Evolutionary conservation across 1,140 invertebrate genomes (phyloP).

Genomic region (Zaprionus taronus): DNA sequence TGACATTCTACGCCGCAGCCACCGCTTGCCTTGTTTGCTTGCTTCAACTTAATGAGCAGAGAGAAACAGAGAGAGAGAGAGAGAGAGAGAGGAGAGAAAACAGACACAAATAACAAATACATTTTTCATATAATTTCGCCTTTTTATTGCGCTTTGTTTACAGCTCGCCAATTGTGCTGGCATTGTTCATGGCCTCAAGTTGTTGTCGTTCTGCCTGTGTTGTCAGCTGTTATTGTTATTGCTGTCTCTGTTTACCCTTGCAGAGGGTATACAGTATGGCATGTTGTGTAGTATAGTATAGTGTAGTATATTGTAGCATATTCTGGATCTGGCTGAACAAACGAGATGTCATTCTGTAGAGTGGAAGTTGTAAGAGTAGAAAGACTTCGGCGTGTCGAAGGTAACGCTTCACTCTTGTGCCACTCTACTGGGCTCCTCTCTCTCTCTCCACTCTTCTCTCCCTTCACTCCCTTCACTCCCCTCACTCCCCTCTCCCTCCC

Average conservation of each 20-base stretch:
- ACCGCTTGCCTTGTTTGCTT: conserved; percentile 4
- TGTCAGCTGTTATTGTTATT: neutral
- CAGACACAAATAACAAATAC: conserved; percentile 7
- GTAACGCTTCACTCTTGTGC: too few relatives aligned
- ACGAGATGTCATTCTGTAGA: too few relatives aligned
- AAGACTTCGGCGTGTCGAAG: too few relatives aligned
- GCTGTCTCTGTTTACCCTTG: neutral
- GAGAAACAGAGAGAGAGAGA: neutral
- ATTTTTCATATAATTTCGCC: conserved; percentile 21
- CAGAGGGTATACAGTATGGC: neutral
- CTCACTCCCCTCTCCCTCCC: neutral
- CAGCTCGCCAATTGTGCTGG: neutral
- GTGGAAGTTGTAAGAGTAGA: too few relatives aligned
- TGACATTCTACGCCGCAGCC: neutral
- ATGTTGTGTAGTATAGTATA: neutral
- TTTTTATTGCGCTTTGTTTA: conserved; percentile 19
- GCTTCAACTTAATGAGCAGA: neutral
- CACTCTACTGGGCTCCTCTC: too few relatives aligned
- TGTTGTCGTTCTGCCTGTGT: neutral
- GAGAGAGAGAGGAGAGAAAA: neutral
- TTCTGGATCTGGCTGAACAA: too few relatives aligned
- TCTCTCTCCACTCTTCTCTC: neutral
- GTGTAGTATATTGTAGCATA: neutral
- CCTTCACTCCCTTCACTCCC: too few relatives aligned
- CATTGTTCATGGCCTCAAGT: neutral